Evolutionary conservation across 2,797 vertebrate genomes (phyloP).

Genomic region (Pangasius djambal): DNA sequence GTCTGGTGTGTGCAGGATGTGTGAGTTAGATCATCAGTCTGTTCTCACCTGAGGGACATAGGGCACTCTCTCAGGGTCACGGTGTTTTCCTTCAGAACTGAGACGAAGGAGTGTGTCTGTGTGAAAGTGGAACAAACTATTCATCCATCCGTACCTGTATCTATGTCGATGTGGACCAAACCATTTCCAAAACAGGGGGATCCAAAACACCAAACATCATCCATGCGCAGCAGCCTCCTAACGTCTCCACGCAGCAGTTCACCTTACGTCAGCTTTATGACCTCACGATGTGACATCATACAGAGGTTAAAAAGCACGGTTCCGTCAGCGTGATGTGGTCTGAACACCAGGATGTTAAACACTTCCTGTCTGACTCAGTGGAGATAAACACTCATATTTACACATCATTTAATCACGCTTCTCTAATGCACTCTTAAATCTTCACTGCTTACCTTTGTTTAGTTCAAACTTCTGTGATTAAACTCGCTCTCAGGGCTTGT

Average conservation of each 20-base stretch:
- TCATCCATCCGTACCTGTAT: neutral
- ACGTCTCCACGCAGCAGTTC: neutral
- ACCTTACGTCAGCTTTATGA: neutral
- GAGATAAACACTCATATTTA: neutral
- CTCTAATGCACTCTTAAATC: neutral
- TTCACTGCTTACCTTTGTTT: neutral
- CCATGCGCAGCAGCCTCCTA: neutral
- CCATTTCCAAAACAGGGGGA: neutral
- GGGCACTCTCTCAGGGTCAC: neutral
- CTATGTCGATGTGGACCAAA: neutral
- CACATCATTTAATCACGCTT: slow-evolving; percentile 4
- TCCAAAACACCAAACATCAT: neutral
- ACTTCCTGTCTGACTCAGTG: neutral
- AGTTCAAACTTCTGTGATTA: neutral
- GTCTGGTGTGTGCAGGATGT: neutral
- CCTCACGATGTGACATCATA: neutral
- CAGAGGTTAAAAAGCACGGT: neutral
- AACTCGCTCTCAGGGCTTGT: slow-evolving; percentile 32
- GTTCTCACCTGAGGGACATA: neutral
- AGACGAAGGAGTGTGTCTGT: neutral
- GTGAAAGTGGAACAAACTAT: neutral
- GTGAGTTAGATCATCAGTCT: neutral
- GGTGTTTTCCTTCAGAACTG: neutral
- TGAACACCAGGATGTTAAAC: neutral
- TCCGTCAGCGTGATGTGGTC: neutral